Evolutionary conservation across 2,113 vertebrate genomes (phyloP), one percentile per base, ranked within the genome.

Genomic region (Apaloderma vittatum): DNA sequence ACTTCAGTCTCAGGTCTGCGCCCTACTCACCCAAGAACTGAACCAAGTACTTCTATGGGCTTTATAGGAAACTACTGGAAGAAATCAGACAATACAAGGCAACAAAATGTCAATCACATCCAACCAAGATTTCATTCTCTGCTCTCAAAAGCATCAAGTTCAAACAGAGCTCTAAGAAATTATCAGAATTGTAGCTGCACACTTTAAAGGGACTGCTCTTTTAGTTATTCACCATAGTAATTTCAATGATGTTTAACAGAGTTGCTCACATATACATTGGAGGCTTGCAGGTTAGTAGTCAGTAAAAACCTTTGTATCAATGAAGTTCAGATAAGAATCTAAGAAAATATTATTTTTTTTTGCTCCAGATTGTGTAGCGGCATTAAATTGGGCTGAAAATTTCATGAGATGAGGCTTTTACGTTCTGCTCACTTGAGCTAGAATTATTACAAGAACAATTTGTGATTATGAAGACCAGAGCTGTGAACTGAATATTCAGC

Each of bases 201-300:
- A 2, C 57, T 91, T 77, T 72, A 82, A 86, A 94, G 71, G 26
- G 32, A 72, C n/a, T 51, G 65, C 85, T 94, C 81, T 81, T 90
- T 78, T 52, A 89, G 84, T 81, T 91, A 95, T 87, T 89, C 93
- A 95, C 76, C 67, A 40, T 68, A 73, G 80, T 86, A 89, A 96
- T 91, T 89, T 78, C 91, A 95, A 11, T 90, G 88, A 90, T 88
- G 88, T 73, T 94, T 86, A 86, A 91, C 46, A 68, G 72, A 94
- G 95, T 77, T 84, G 79, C 76, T 89, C 86, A 62, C 58, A 34
- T 30, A 48, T 36, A 88, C 86, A 49, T 48, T 77, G 72, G 83
- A 91, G 82, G 36, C 78, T 91, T 95, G 80, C 34, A 79, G 82
- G 55, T 92, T 91, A 52, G 57, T 48, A 88, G 61, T 76, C 84